These are phyloP conservation scores for Cyprinodon brontotheroides DNA, from an alignment of 2,113 vertebrate species.

Conservation along the genomic window DNA sequence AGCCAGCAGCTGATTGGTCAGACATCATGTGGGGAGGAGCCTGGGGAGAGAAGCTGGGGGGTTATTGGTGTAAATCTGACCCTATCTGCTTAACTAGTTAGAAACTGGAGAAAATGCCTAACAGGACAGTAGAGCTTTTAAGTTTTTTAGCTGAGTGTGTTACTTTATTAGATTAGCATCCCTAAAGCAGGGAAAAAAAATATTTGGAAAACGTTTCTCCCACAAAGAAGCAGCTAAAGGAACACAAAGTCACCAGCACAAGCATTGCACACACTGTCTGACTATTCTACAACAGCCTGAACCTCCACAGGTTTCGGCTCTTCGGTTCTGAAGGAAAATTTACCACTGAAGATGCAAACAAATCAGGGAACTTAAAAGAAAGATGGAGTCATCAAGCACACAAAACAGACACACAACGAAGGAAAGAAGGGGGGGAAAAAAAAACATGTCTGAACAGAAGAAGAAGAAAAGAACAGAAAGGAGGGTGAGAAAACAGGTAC, in stretches of 20 bases:
- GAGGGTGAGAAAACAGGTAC: conserved; percentile 67
- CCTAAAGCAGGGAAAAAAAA: conserved; percentile 41
- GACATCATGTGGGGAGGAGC: conserved; percentile 43
- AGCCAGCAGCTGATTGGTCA: conserved; percentile 51
- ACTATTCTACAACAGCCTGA: conserved; percentile 62
- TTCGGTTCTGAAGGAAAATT: conserved; percentile 39
- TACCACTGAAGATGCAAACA: conserved; percentile 60
- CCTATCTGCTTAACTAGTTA: conserved; percentile 31
- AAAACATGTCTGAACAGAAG: conserved; percentile 63
- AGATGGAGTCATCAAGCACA: conserved; percentile 74
- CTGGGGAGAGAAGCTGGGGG: conserved; percentile 34
- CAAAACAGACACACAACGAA: conserved; percentile 68
- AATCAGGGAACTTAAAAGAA: conserved; percentile 55
- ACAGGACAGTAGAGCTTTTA: conserved; percentile 24
- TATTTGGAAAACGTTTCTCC: conserved; percentile 28
- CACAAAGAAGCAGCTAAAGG: conserved; percentile 54
- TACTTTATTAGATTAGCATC: conserved; percentile 50
- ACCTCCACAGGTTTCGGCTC: conserved; percentile 37
- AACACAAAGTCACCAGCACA: conserved; percentile 63
- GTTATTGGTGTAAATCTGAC: conserved; percentile 47
- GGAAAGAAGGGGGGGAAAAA: conserved; percentile 44
- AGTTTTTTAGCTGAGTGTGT: conserved; percentile 44
- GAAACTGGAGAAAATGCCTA: conserved; percentile 14
- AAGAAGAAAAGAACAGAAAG: conserved; percentile 65
- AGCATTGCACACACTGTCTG: conserved; percentile 55